Evolutionary conservation across 2,797 vertebrate genomes (phyloP).

Genomic region (Darevskia nairensis): DNA sequence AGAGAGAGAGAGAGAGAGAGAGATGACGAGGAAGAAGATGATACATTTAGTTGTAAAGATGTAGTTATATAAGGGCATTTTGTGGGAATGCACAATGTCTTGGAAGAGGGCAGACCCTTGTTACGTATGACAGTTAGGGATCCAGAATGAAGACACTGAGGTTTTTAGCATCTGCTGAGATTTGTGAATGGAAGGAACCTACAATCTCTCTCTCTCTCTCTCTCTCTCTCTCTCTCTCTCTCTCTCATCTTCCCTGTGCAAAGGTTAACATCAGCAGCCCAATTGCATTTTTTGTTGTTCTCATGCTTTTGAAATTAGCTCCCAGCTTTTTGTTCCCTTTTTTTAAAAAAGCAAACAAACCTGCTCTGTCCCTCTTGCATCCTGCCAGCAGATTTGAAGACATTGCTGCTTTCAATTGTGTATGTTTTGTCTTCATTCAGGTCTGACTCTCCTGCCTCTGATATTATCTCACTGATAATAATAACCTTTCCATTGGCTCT

Average conservation of each 20-base stretch:
- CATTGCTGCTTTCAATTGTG: constrained; percentile 23
- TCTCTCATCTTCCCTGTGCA: background rate
- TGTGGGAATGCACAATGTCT: constrained; percentile 12
- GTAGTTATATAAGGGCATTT: constrained; percentile 38
- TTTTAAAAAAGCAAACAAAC: background rate
- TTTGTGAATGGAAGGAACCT: constrained; percentile 23
- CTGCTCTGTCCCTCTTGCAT: constrained; percentile 30
- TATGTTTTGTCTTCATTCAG: constrained; percentile 51
- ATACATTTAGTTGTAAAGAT: background rate
- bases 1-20: background rate
- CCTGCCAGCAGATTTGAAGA: constrained; percentile 48
- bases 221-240: background rate
- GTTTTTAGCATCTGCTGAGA: constrained; percentile 33
- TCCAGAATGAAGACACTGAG: background rate
- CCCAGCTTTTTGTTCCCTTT: constrained; percentile 25
- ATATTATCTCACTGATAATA: constrained; percentile 52
- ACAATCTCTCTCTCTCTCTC: constrained; percentile 13
- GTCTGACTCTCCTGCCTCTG: constrained; percentile 48
- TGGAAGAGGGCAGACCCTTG: constrained; percentile 36
- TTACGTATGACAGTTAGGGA: constrained; percentile 31
- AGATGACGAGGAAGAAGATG: background rate
- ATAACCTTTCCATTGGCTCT: constrained; percentile 57
- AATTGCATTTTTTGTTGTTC: fast-evolving
- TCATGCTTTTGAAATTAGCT: constrained; percentile 43
- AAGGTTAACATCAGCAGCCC: constrained; percentile 18